phyloP scores from a whole-genome alignment of 2,888 invertebrate species.

The Didymodactylos carnosus region DNA sequence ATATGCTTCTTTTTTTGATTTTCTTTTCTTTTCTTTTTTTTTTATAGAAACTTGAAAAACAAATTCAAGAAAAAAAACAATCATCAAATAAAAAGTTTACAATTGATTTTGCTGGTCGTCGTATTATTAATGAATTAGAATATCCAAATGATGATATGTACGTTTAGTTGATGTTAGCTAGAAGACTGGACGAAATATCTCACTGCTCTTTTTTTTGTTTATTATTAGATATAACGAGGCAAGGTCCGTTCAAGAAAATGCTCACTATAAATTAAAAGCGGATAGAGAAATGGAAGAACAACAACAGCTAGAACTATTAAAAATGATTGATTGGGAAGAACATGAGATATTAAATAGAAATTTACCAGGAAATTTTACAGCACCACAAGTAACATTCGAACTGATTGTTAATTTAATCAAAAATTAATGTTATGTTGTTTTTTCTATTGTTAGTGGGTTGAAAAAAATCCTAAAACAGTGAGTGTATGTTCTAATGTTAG shows the following conservation, averaged over 20 bases:
- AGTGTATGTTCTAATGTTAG: not conserved
- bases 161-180: too few relatives aligned
- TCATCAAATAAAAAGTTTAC: conserved; percentile 41
- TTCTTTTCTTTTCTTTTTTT: too few relatives aligned
- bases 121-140: conserved; percentile 14
- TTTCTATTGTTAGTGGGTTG: conserved; percentile 14
- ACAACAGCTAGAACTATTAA: not conserved
- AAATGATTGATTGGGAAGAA: not conserved
- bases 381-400: not conserved
- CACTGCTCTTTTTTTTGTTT: not conserved
- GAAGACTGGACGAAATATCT: too few relatives aligned
- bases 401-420: too few relatives aligned
- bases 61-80: not conserved
- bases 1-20: too few relatives aligned
- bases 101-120: conserved; percentile 47
- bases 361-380: not conserved
- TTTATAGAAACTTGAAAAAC: not conserved
- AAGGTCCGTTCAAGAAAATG: not conserved
- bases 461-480: not conserved
- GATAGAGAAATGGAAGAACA: too few relatives aligned
- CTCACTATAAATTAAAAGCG: not conserved
- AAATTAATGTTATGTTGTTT: not conserved
- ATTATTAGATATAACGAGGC: not conserved
- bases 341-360: not conserved
- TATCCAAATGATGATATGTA: not conserved